Evolutionary conservation across 1,140 invertebrate species (phyloP), one percentile per base, ranked within the genome.

Genomic region (Drosophila arizonae): DNA sequence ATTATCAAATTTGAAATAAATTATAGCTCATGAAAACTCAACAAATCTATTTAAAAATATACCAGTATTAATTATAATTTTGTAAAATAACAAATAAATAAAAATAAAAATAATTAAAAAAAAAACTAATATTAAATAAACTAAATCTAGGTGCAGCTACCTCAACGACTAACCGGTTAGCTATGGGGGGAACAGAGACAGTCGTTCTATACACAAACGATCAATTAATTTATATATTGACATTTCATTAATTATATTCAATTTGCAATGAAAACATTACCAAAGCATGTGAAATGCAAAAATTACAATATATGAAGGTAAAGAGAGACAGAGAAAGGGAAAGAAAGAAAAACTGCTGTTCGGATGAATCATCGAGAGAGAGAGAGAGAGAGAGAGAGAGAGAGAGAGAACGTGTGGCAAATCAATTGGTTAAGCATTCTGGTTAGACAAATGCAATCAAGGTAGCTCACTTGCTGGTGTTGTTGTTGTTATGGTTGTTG

Each of bases 221-320:
- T 76, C 56, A 21, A 70, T 74, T 62, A 61, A 55, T 81, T 54
- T 67, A 39, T 60, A 24, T 50, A 73, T 66, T 79, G 81, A 70
- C 73, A 85, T 71, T 77, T 68, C 54, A 76, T 79, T 84, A 72
- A 84, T 78, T 72, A 72, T 62, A 65, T 74, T 72, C 80, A 80
- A 81, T 66, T 77, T 51, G 56, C 61, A 41, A 43, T 6, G 15
- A 17, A 15, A 45, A 45, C 2, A 45, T 41, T 4, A 24, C 21
- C 21, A 62, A 33, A 54, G 36, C 26, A 28, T 45, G 36, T 50
- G 56, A 69, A 24, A 21, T 15, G 6, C 13, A 30, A 61, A 61
- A 50, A 13, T 62, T 11, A 6, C 28, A 17, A 50, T 13, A 15
- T 26, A 15, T 26, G 15, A 39, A 50, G n/a, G 4, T 15, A 28